Base-by-base conservation (phyloP, 1,140 invertebrate genomes). In the Stenopsyche tienmushanensis region DNA sequence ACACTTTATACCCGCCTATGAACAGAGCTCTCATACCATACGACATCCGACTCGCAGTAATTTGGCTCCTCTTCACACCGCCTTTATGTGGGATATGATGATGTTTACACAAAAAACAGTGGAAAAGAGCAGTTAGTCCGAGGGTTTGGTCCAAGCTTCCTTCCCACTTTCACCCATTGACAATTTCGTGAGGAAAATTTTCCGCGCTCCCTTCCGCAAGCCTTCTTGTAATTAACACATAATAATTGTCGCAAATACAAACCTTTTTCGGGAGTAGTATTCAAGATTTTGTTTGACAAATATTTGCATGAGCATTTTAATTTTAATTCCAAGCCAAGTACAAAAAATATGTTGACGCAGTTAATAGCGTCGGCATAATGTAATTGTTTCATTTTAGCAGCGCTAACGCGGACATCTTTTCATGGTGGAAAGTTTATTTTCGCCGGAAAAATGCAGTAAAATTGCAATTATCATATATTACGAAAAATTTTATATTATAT, bases 31-130 rank as follows among this genome's bases (percentile, higher is more conserved):
- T 18, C 52, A 13, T 42, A 50, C 39, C 41, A 7, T 17, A 44
- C 52, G 50, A 55, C 66, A 55, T 21, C 50, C 57, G 34, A 52
- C 58, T 52, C 59, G 60, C 60, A 62, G 59, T 64, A 68, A 68
- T 68, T 68, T 68, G 62, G 62, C 39, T 52, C 55, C 66, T 59
- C 66, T 63, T 64, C 66, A 55, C 44, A 54, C 42, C 44, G 50
- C 60, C 65, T 67, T 67, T 58, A 50, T 67, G 52, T 54, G 59
- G 65, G 45, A 59, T 68, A 64, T 64, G 66, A 67, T 63, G 65
- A 68, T 68, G 60, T 64, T 64, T 68, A 68, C 66, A 64, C 54
- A 64, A 53, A 68, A 60, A 67, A 52, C 41, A 63, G 50, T 15
- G 25, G 26, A 65, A 53, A 45, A 63, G 59, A 62, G 58, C 66